Percentiles rank a stretch among this genome's conserved stretches.
These are phyloP conservation scores for Gambusia yucatana DNA, from an alignment of 2,797 vertebrate species.

Conservation along the genomic window DNA sequence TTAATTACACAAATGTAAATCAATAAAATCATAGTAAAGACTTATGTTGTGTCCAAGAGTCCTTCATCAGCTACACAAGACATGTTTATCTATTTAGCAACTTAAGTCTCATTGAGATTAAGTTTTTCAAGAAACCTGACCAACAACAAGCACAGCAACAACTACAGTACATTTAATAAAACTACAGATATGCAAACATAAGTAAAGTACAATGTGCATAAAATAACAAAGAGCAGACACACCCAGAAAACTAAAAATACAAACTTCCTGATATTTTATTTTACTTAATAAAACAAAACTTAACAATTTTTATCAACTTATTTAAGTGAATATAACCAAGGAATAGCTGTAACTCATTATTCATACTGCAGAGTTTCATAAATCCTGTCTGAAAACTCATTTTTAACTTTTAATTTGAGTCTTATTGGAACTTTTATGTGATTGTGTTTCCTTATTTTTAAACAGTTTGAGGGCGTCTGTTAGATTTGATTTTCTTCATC, in stretches of 20 bases:
- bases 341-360: neutral
- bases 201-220: too few species aligned
- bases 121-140: too few species aligned
- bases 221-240: too few species aligned
- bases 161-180: too few species aligned
- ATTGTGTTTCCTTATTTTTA: neutral
- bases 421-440: neutral
- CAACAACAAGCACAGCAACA: too few species aligned
- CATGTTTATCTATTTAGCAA: neutral
- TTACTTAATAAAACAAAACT: too few species aligned
- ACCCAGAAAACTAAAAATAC: too few species aligned
- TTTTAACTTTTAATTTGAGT: neutral
- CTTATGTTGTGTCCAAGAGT: neutral
- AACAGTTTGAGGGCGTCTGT: neutral
- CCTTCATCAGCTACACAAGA: neutral
- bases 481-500: neutral
- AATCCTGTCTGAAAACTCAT: neutral
- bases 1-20: neutral
- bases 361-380: neutral
- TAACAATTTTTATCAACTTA: too few species aligned
- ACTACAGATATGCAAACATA: too few species aligned
- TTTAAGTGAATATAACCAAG: neutral
- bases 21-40: neutral
- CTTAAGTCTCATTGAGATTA: too few species aligned
- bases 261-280: too few species aligned